Evolutionary conservation across 2,797 vertebrate species (phyloP).

Genomic region (Craterocephalus amniculus): DNA sequence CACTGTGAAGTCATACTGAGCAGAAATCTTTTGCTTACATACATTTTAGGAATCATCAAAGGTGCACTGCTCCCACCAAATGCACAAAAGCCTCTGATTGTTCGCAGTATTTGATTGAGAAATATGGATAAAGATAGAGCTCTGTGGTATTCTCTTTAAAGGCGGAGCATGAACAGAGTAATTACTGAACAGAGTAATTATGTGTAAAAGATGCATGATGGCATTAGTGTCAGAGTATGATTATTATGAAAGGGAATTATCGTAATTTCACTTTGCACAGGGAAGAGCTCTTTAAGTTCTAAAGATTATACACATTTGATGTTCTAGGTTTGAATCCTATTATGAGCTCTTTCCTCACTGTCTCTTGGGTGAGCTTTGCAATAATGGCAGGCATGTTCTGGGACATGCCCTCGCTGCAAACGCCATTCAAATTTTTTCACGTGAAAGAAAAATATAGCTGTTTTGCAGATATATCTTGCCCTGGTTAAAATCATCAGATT

Average conservation of each 20-base stretch:
- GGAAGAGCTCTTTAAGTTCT: neutral
- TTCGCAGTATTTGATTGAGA: neutral
- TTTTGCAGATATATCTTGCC: neutral
- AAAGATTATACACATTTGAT: conserved; percentile 1
- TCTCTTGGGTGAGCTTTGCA: neutral
- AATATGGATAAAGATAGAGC: neutral
- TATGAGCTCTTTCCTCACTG: neutral
- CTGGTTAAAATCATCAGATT: neutral
- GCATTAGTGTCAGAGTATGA: conserved; percentile 22
- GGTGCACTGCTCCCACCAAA: neutral
- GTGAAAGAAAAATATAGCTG: neutral
- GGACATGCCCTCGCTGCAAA: neutral
- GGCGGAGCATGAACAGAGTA: neutral
- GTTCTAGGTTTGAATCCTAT: neutral
- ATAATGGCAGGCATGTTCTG: neutral
- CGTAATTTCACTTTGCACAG: conserved; percentile 2
- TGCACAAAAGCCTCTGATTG: neutral
- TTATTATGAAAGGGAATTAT: conserved; percentile 12
- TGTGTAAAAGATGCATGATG: conserved; percentile 13
- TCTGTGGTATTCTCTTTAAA: conserved; percentile 19
- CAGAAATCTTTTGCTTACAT: conserved; percentile 34
- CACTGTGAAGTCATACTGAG: conserved; percentile 24
- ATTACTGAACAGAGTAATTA: conserved; percentile 37
- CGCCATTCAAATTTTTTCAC: neutral
- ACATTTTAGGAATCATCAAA: conserved; percentile 23